These are phyloP conservation scores for Nansenia antarctica DNA, from an alignment of 2,113 vertebrate genomes.

Conservation along the genomic window DNA sequence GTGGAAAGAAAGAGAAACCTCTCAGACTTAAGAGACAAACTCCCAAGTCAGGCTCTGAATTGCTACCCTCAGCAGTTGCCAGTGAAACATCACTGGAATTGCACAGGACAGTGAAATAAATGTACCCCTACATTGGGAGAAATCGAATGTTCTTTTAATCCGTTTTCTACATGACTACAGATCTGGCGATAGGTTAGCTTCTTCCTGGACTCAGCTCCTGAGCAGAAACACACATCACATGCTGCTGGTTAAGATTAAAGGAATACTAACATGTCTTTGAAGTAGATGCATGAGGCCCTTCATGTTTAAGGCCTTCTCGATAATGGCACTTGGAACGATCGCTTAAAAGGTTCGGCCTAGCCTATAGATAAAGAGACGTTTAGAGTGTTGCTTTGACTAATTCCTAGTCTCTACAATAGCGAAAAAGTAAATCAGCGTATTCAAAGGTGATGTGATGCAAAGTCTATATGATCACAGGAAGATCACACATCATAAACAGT, in stretches of 20 bases:
- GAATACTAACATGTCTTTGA: not conserved
- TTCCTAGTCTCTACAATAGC: too few species aligned
- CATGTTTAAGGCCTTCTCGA: too few species aligned
- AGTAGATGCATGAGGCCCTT: not conserved
- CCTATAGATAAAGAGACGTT: too few species aligned
- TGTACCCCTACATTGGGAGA: conserved; percentile 43
- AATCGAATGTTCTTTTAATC: conserved; percentile 34
- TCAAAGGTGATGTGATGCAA: too few species aligned
- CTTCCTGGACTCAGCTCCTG: conserved; percentile 19
- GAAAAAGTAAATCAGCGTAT: too few species aligned
- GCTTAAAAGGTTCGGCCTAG: not conserved
- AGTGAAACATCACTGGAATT: conserved; percentile 44
- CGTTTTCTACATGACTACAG: conserved; percentile 30
- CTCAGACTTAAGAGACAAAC: conserved; percentile 11
- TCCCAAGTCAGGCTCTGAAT: conserved; percentile 23
- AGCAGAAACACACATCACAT: conserved; percentile 6
- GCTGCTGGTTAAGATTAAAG: conserved; percentile 17
- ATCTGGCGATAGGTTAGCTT: conserved; percentile 60
- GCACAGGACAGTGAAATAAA: conserved; percentile 54
- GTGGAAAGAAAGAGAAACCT: conserved; percentile 5
- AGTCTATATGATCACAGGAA: too few species aligned
- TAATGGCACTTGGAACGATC: too few species aligned
- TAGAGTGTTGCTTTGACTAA: too few species aligned
- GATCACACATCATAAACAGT: too few species aligned
- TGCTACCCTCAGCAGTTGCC: conserved; percentile 50